Base-by-base conservation (phyloP, 2,797 vertebrate species). In the Accipiter badius region DNA sequence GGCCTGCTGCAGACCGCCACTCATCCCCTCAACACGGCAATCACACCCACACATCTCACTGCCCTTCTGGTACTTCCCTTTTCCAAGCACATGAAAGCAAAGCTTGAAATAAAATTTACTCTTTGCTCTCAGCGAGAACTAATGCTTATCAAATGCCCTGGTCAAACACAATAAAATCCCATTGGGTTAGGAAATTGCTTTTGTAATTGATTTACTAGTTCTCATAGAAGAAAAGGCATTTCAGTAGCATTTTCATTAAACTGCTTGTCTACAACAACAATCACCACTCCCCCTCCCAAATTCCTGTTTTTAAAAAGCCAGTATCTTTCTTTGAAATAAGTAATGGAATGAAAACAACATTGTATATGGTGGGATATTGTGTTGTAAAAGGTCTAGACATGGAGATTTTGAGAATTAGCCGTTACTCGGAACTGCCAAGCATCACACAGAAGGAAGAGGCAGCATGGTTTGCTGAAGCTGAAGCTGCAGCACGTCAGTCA, bases 201-300 rank as follows among this genome's bases (percentile, higher is more conserved):
- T 97, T 97, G 91, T 97, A 97, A 97, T 97, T 98, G 97, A 97
- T 98, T 97, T 97, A 95, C 91, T 96, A 95, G 91, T 97, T 98
- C 97, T 97, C 95, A 96, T 85, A 69, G 52, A 95, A 91, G 91
- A 95, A 96, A 97, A 97, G 81, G 62, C 83, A 97, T 97, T 98
- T 97, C 90, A 95, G 95, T 82, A 96, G 93, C 77, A 97, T 97
- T 98, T 96, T 97, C 96, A 97, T 97, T 97, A 96, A 97, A 94
- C 93, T 96, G 88, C 86, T 97, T 96, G 82, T 96, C 97, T 94
- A 78, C 84, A 95, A 93, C 74, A 89, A 91, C 78, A 70, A 90
- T 93, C 88, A 83, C 70, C 78, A 58, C 15, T 52, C 49, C 20
- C 13, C 3, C 46, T 29, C 57, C 82, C 79, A 59, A 78, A 94